Conservation (phyloP, 2,888 invertebrate genomes). For the Dendrolimus pini region DNA sequence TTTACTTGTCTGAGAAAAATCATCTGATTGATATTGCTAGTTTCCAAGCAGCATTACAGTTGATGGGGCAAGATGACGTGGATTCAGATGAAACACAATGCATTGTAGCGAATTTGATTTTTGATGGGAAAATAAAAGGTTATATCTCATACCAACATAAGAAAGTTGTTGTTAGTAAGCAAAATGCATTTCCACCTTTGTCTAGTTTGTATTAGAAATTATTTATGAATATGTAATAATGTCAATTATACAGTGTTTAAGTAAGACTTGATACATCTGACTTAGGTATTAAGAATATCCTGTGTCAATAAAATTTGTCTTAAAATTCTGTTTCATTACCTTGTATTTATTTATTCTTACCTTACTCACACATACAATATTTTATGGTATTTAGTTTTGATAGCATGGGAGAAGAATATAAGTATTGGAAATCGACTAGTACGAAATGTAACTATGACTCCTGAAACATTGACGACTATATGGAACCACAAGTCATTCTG, state of each 20-base stretch:
- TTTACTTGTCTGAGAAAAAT: slow-evolving; percentile 83
- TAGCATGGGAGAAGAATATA: too few relatives aligned
- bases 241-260: slow-evolving; percentile 4
- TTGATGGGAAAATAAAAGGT: slow-evolving; percentile 97
- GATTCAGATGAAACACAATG: slow-evolving; percentile 97
- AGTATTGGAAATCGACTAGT: too few relatives aligned
- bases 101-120: slow-evolving; percentile 97
- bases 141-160: slow-evolving; percentile 98
- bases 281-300: neutral
- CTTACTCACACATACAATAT: too few relatives aligned
- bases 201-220: slow-evolving; percentile 71
- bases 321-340: too few relatives aligned
- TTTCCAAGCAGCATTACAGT: slow-evolving; percentile 88
- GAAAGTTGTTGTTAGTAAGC: slow-evolving; percentile 97
- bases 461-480: too few relatives aligned
- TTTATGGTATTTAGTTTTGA: too few relatives aligned
- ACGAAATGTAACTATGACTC: too few relatives aligned
- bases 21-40: slow-evolving; percentile 93
- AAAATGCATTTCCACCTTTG: slow-evolving; percentile 94
- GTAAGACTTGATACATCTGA: slow-evolving; percentile 2
- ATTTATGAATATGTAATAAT: too few relatives aligned
- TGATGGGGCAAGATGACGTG: slow-evolving; percentile 89
- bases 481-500: too few relatives aligned
- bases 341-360: too few relatives aligned
- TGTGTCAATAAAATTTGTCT: neutral